Conservation (phyloP, 2,113 vertebrate genomes). For the Lophura nycthemera region DNA sequence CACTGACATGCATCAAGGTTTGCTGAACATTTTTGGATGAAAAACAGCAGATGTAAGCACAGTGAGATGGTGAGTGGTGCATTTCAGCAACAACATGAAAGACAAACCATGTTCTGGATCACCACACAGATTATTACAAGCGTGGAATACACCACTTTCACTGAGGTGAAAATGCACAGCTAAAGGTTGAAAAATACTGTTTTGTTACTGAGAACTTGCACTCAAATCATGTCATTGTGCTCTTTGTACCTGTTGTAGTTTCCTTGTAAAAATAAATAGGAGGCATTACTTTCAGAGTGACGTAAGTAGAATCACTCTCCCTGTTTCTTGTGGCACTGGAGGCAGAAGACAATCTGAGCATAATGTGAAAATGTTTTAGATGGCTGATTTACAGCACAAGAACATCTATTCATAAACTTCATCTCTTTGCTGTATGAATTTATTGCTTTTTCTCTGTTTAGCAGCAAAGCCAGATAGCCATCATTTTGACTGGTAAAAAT, state of each 20-base stretch:
- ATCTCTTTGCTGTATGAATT: not conserved
- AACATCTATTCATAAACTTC: not conserved
- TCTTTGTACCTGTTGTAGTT: not conserved
- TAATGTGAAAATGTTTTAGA: not conserved
- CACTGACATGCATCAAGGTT: too few species aligned
- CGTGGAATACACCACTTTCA: not conserved
- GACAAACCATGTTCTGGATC: too few species aligned
- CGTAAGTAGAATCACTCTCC: not conserved
- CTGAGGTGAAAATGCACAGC: not conserved
- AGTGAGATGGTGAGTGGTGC: too few species aligned
- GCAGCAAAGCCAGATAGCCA: not conserved
- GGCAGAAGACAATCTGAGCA: rapidly evolving
- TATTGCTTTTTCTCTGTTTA: not conserved
- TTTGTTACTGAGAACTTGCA: not conserved
- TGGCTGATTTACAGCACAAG: not conserved
- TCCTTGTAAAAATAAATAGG: not conserved
- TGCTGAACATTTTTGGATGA: too few species aligned
- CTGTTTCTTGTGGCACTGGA: not conserved
- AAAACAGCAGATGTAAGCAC: too few species aligned
- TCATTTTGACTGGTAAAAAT: not conserved
- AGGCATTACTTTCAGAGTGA: not conserved
- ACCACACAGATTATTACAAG: too few species aligned
- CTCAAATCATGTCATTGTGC: not conserved
- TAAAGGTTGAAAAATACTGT: not conserved
- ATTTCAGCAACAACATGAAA: too few species aligned